Percentiles rank a stretch among this genome's conserved stretches.
Evolutionary conservation across 1,140 invertebrate genomes (phyloP).

Genomic region (Portunus trituberculatus): DNA sequence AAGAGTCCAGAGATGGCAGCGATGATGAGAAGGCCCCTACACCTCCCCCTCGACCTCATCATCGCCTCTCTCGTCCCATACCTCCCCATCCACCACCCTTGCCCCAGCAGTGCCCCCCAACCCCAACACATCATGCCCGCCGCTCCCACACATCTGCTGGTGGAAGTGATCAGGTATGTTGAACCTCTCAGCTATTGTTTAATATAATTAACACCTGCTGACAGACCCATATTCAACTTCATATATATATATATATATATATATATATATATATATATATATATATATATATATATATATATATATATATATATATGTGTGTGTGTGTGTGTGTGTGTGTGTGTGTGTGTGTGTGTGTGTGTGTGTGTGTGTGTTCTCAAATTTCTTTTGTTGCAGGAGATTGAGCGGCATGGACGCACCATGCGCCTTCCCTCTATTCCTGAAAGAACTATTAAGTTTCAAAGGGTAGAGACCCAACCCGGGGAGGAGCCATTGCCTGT

Average conservation of each 20-base stretch:
- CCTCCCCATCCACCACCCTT: slow-evolving; percentile 69
- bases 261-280: not conserved
- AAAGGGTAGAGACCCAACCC: slow-evolving; percentile 84
- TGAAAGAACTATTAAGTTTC: slow-evolving; percentile 84
- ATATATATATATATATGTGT: not conserved
- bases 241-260: not conserved
- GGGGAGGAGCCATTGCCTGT: slow-evolving; percentile 81
- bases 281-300: too few species aligned
- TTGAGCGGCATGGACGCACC: slow-evolving; percentile 84
- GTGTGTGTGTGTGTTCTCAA: not conserved
- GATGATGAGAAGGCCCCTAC: slow-evolving; percentile 70
- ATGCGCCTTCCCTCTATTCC: slow-evolving; percentile 90
- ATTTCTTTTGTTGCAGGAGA: not conserved
- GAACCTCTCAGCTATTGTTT: not conserved
- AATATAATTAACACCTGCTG: not conserved
- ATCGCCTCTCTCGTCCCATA: slow-evolving; percentile 63
- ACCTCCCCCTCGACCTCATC: slow-evolving; percentile 70
- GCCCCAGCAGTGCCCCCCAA: slow-evolving; percentile 70
- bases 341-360: too few species aligned
- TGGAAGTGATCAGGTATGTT: slow-evolving; percentile 54
- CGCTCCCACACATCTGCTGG: slow-evolving; percentile 40
- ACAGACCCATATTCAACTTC: not conserved
- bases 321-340: not conserved
- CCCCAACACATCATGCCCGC: slow-evolving; percentile 62
- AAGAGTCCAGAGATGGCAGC: slow-evolving; percentile 17